phyloP scores from a whole-genome alignment of 1,140 invertebrate genomes.

The Eubasilissa regina region DNA sequence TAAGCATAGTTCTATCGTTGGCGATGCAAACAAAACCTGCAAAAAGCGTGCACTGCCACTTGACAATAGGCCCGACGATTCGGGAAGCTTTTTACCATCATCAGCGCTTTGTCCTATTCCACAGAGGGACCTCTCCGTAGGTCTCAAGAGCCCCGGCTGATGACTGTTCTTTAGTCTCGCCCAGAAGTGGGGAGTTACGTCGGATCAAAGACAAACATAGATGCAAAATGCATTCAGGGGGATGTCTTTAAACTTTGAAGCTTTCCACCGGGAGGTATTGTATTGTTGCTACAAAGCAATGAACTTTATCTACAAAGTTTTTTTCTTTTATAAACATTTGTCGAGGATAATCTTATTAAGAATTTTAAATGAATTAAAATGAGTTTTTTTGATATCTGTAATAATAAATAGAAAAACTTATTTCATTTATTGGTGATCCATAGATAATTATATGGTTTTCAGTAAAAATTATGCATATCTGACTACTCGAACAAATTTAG shows the following conservation, averaged over 20 bases:
- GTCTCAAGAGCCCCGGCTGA: background rate
- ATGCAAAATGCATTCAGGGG: constrained; percentile 23
- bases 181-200: background rate
- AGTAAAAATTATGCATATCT: too few relatives aligned
- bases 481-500: too few relatives aligned
- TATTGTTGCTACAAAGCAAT: constrained; percentile 9
- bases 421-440: too few relatives aligned
- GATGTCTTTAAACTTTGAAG: constrained; percentile 14
- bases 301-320: background rate
- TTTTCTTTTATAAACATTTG: too few relatives aligned
- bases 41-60: constrained; percentile 11
- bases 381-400: too few relatives aligned
- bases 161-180: constrained; percentile 28
- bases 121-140: constrained; percentile 6
- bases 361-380: too few relatives aligned
- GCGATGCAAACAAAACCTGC: constrained; percentile 24
- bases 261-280: constrained; percentile 3
- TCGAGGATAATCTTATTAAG: too few relatives aligned
- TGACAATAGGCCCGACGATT: constrained; percentile 16
- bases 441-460: too few relatives aligned
- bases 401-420: too few relatives aligned
- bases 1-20: constrained; percentile 1
- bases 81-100: constrained; percentile 18
- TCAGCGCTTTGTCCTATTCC: constrained; percentile 10
- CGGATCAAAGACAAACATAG: constrained; percentile 33